phyloP scores from a whole-genome alignment of 2,888 invertebrate genomes.

The Eupeodes luniger region DNA sequence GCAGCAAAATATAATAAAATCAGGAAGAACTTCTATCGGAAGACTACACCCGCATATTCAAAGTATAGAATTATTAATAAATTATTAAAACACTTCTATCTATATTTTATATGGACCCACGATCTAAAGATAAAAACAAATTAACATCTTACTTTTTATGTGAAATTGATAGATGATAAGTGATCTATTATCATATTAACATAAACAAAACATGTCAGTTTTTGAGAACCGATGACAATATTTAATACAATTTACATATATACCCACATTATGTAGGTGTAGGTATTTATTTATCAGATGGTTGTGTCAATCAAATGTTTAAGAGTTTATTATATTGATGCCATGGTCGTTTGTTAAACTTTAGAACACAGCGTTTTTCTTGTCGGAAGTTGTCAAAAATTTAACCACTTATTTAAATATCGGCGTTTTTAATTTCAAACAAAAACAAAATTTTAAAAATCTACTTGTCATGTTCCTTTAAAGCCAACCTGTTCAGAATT shows the following conservation, averaged over 20 bases:
- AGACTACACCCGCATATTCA: not conserved
- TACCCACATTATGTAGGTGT: not conserved
- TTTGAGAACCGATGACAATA: not conserved
- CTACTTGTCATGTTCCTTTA: too few relatives aligned
- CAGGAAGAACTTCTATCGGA: not conserved
- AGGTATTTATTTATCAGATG: not conserved
- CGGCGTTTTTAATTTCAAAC: too few relatives aligned
- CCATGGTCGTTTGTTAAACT: not conserved
- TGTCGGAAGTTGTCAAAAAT: not conserved
- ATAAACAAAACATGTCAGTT: not conserved
- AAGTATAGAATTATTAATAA: not conserved
- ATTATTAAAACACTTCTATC: not conserved
- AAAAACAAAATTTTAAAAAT: too few relatives aligned
- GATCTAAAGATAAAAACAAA: not conserved
- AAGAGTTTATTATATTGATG: not conserved
- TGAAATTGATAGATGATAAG: not conserved
- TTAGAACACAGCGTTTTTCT: not conserved
- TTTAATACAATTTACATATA: not conserved
- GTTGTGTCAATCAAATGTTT: not conserved
- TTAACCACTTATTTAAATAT: too few relatives aligned
- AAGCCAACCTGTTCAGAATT: too few relatives aligned
- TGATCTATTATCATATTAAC: slow-evolving; percentile 22
- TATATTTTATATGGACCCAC: not conserved
- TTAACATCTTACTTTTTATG: slow-evolving; percentile 25
- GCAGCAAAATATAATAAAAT: not conserved